Base-by-base conservation (phyloP, 2,113 vertebrate species). In the Paradoxurus hermaphroditus region DNA sequence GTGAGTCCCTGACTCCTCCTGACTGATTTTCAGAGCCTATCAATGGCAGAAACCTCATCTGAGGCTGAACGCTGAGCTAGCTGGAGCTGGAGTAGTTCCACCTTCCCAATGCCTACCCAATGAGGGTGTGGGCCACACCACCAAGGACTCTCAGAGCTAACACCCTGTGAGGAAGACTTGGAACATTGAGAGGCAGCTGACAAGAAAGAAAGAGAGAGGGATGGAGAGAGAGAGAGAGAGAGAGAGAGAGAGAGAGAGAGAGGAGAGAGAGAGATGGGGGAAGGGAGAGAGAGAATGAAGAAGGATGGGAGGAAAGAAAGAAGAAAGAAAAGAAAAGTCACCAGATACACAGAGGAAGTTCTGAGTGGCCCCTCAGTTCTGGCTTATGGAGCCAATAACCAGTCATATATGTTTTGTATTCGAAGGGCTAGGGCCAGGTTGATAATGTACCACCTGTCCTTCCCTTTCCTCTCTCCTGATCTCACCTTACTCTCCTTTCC, bases 1-100 rank as follows among this genome's bases (percentile, higher is more conserved):
- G 51, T 23, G 25, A 39, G 39, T 9, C 34, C 39, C 11, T 12
- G 70, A 51, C 1, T 6, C 59, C 23, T 59, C n/a, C 34, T 62
- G 11, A 14, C 72, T 81, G 56, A 29, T 49, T 1, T 59, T 82
- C 25, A 63, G 39, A 70, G 34, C 27, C 6, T 5, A 51, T 12
- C 25, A 12, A n/a, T 7, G 31, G 83, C 21, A n/a, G 72, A 56
- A 86, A 44, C 14, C 27, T 67, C n/a, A 7, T 62, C 9, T 25
- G 39, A 72, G 12, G 51, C 2, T 44, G 44, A 49, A 62, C 51
- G 7, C 16, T 27, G 31, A 29, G 34, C 5, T 27, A 36, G 27
- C 39, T 31, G 18, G 16, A 36, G 0, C 5, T 15, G 3, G 0
- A 16, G 36, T 8, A 31, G 8, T 25, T 39, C 31, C 23, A 18